Evolutionary conservation across 2,797 vertebrate species (phyloP).

Genomic region (Lemur catta): DNA sequence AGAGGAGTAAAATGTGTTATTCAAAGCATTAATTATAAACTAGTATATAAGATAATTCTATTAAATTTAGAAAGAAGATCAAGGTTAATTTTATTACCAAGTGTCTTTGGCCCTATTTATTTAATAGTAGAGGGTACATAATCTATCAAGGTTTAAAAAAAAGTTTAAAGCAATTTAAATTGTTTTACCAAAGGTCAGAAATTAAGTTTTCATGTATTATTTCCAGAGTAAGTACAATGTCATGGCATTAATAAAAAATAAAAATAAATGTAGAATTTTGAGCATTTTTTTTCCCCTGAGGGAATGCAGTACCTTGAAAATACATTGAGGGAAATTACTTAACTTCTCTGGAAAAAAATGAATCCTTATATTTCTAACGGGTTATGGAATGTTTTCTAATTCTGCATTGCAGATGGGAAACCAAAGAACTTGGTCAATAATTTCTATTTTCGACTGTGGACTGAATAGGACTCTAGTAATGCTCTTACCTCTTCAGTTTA

Average conservation of each 20-base stretch:
- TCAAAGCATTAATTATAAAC: conserved; percentile 36
- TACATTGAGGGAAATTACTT: conserved; percentile 36
- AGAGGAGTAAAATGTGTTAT: conserved; percentile 19
- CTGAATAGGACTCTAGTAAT: neutral
- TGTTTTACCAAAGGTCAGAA: conserved; percentile 54
- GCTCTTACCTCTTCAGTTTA: neutral
- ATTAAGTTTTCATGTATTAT: conserved; percentile 48
- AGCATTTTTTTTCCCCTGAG: neutral
- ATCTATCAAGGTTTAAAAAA: conserved; percentile 15
- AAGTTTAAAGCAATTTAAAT: conserved; percentile 44
- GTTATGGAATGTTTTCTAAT: conserved; percentile 36
- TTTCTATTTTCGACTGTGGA: neutral
- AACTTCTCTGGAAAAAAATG: conserved; percentile 44
- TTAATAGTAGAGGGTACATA: conserved; percentile 15
- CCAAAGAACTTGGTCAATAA: neutral
- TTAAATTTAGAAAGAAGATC: conserved; percentile 46
- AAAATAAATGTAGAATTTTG: conserved; percentile 57
- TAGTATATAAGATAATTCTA: conserved; percentile 24
- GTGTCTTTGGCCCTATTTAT: conserved; percentile 9
- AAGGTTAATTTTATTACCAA: conserved; percentile 60
- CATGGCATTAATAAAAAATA: conserved; percentile 38
- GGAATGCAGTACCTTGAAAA: conserved; percentile 29
- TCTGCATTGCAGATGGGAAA: neutral
- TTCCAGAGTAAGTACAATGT: conserved; percentile 26
- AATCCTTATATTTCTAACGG: neutral